Evolutionary conservation across 2,113 vertebrate genomes (phyloP).

Genomic region (Vulpes vulpes): DNA sequence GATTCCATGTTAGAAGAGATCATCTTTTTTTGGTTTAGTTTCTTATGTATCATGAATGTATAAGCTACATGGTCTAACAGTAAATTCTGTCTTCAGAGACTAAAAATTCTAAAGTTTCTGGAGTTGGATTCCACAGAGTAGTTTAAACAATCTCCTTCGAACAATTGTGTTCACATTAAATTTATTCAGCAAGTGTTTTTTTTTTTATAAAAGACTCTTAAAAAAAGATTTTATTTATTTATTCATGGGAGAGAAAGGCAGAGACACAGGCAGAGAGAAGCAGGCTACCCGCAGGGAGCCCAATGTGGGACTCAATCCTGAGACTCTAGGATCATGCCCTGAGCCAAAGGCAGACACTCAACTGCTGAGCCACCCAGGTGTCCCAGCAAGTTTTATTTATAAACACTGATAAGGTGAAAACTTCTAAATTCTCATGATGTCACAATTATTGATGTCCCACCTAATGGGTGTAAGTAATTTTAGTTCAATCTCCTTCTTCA

Average conservation of each 20-base stretch:
- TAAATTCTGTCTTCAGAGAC: background rate
- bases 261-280: too few species aligned
- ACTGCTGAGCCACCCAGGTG: too few species aligned
- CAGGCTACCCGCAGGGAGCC: too few species aligned
- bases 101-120: background rate
- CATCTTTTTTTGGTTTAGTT: background rate
- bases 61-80: background rate
- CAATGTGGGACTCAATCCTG: too few species aligned
- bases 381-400: background rate
- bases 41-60: background rate
- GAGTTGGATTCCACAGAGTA: background rate
- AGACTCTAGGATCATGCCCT: too few species aligned
- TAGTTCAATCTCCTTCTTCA: background rate
- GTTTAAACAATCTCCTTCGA: background rate
- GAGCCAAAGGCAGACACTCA: too few species aligned
- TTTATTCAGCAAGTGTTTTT: background rate
- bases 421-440: background rate
- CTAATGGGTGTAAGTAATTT: background rate
- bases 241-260: too few species aligned
- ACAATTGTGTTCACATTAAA: background rate
- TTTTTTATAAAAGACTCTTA: too few species aligned
- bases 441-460: background rate
- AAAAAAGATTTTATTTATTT: too few species aligned
- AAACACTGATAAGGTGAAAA: background rate
- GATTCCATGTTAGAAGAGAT: background rate